Base-by-base conservation (phyloP, 35 echinoderm and acorn worm species). In the Anneissia japonica region DNA sequence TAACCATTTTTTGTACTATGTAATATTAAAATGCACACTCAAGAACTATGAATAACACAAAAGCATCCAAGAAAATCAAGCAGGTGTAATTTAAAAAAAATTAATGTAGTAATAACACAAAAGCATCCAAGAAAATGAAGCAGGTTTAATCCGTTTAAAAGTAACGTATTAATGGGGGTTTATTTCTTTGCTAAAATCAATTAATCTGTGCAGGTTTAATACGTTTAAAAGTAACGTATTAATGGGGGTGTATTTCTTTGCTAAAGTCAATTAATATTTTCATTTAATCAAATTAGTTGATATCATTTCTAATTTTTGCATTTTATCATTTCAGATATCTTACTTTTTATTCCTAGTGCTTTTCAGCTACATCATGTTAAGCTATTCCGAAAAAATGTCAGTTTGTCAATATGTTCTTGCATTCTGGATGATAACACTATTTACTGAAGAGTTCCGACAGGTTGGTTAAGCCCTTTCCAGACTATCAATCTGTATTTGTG, bases 201-300 rank as follows among this genome's bases (percentile, higher is more conserved):
- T 84, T 30, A 84, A 84, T 37, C 6, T 84, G 30, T 43, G 73
- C 12, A 14, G 30, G 1, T 28, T 84, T n/a, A 34, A 35, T 30
- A 51, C 28, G 1, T 56, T 72, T 11, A 56, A 84, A 37, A 56
- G 34, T 43, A 84, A 84, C 16, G 73, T 30, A 28, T 35, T 43
- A 35, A 56, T 84, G 1, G 45, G 45, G 0, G 34, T 30, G 41
- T 72, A 43, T n/a, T 72, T 72, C 36, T 77, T 23, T 93, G 89
- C 78, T 38, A 90, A 26, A 72, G 73, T 30, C 83, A 83, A 26
- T 88, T 88, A 7, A 56, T 89, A 21, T 86, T 93, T 38, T 86
- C 46, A 9, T 93, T 93, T 74, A 43, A 84, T 30, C 90, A 93
- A 78, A 77, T 90, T 43, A n/a, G 87, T 93, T 46, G 92, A 90